Conservation (phyloP, 1,140 invertebrate species). For the Triops cancriformis region DNA sequence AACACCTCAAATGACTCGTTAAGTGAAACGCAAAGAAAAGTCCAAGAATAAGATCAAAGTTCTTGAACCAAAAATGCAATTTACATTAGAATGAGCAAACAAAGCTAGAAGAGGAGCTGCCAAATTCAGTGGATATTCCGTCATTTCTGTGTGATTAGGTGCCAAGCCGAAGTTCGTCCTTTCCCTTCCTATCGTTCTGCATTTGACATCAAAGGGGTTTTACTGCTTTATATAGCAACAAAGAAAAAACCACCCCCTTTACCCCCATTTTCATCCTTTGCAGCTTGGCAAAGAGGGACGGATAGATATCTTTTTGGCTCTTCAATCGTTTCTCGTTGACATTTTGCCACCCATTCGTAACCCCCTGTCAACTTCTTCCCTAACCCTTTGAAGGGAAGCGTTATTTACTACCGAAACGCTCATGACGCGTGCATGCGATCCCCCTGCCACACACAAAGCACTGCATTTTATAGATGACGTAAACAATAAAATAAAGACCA, state of each 20-base stretch:
- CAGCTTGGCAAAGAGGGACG: too few relatives aligned
- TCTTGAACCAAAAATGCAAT: neutral
- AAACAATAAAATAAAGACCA: neutral
- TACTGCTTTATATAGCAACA: neutral
- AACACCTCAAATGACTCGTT: too few relatives aligned
- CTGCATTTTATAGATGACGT: neutral
- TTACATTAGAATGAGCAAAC: neutral
- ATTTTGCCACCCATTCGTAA: too few relatives aligned
- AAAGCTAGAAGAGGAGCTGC: neutral
- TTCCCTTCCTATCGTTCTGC: neutral
- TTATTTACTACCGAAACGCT: neutral
- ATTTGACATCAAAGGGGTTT: conserved; percentile 2
- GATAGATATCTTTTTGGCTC: neutral
- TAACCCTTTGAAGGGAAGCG: neutral
- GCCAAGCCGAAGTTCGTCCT: neutral
- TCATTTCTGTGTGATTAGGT: neutral
- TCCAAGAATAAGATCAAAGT: neutral
- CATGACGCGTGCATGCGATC: neutral
- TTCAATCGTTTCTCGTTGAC: neutral
- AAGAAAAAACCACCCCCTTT: neutral
- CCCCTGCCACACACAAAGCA: neutral
- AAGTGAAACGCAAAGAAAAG: neutral
- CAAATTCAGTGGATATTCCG: neutral
- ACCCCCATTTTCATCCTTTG: too few relatives aligned
- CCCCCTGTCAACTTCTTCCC: neutral